Percentiles rank a stretch among this genome's conserved stretches.
phyloP scores from a whole-genome alignment of 2,888 invertebrate genomes.

The Cataglyphis rosenhaueri region DNA sequence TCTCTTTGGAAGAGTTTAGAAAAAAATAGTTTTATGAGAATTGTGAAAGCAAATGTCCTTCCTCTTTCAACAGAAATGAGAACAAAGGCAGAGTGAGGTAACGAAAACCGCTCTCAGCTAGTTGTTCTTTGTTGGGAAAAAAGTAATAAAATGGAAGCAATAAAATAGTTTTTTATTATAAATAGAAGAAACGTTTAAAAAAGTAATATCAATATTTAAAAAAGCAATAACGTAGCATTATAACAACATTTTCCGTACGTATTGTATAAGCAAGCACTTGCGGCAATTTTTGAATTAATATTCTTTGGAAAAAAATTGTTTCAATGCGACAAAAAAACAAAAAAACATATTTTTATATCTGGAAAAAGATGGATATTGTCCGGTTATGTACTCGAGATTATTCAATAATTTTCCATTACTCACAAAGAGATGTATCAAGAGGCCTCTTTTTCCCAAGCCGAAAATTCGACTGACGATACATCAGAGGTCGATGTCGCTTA shows the following conservation, averaged over 20 bases:
- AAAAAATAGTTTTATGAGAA: conserved; percentile 6
- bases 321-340: neutral
- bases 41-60: neutral
- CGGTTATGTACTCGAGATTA: neutral
- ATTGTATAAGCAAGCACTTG: neutral
- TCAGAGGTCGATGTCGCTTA: conserved; percentile 54
- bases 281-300: neutral
- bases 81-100: neutral
- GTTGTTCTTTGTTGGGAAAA: neutral
- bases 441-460: conserved; percentile 15
- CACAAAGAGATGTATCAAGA: neutral
- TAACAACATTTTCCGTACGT: neutral
- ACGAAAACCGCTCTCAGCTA: neutral
- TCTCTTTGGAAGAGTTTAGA: neutral
- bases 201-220: neutral
- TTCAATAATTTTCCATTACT: neutral
- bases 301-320: neutral
- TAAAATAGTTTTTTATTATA: neutral
- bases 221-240: neutral
- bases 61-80: neutral
- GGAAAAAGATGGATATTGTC: neutral
- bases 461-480: conserved; percentile 49
- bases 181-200: neutral
- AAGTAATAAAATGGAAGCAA: neutral
- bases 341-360: neutral